Evolutionary conservation across 2,113 vertebrate genomes (phyloP).

Genomic region (Cygnus atratus): DNA sequence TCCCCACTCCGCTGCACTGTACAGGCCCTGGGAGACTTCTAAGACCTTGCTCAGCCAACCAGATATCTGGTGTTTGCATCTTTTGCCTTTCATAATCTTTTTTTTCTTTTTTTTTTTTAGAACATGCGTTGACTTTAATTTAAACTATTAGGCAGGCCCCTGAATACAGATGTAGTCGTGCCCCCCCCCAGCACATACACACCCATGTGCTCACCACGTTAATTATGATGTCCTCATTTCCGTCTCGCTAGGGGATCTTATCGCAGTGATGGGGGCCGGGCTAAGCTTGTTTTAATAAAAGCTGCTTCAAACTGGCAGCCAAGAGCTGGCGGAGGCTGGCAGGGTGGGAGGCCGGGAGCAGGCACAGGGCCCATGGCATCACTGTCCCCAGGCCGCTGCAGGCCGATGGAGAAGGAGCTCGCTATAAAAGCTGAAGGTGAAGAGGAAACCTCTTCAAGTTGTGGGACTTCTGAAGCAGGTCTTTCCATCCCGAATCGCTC

Average conservation of each 20-base stretch:
- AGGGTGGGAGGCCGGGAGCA: background rate
- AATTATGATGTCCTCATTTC: slow-evolving; percentile 70
- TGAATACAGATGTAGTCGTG: slow-evolving; percentile 31
- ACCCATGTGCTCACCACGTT: fast-evolving
- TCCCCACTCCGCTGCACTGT: background rate
- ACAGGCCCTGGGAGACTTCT: background rate
- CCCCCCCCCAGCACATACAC: background rate
- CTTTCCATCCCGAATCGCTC: background rate
- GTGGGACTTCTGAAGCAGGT: background rate
- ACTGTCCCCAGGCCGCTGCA: background rate
- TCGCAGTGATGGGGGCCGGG: background rate
- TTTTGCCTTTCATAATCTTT: slow-evolving; percentile 38
- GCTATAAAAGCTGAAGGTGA: background rate
- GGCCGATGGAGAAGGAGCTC: background rate
- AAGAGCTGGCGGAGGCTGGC: background rate
- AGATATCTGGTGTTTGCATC: slow-evolving; percentile 54
- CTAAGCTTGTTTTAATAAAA: background rate
- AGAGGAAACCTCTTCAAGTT: background rate
- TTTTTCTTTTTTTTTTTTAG: background rate
- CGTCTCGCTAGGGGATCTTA: slow-evolving; percentile 45
- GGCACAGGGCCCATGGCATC: fast-evolving
- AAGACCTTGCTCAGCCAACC: background rate
- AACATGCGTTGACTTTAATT: slow-evolving; percentile 64
- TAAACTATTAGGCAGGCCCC: slow-evolving; percentile 31
- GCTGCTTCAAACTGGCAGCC: background rate